Evolutionary conservation across 2,113 vertebrate species (phyloP).

Genomic region (Ammospiza nelsoni): DNA sequence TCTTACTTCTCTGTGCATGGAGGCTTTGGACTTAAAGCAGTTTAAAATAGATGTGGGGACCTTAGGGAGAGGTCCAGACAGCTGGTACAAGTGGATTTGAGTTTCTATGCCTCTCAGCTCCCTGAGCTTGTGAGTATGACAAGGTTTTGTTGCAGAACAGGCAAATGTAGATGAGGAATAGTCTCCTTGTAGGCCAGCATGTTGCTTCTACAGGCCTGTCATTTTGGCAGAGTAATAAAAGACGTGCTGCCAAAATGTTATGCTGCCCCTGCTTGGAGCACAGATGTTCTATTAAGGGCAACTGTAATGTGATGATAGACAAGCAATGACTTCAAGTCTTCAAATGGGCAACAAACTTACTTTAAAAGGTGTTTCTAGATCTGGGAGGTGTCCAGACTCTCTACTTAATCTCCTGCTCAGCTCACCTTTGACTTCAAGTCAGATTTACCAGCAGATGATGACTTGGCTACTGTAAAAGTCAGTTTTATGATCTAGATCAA

Average conservation of each 20-base stretch:
- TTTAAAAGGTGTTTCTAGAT: background rate
- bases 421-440: background rate
- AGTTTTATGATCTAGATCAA: background rate
- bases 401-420: background rate
- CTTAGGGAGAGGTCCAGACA: background rate
- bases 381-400: background rate
- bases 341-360: background rate
- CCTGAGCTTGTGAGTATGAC: background rate
- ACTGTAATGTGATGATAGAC: background rate
- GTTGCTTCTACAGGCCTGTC: background rate
- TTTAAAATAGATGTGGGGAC: background rate
- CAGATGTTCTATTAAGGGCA: background rate
- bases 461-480: background rate
- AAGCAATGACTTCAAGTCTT: background rate
- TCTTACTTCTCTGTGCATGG: background rate
- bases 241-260: background rate
- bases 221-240: background rate
- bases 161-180: background rate
- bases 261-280: background rate
- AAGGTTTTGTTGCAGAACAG: background rate
- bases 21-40: background rate
- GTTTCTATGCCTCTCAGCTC: rapidly evolving
- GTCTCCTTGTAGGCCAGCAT: background rate
- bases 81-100: background rate
- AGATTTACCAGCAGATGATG: background rate